Evolutionary conservation across 53 echinoderm and acorn worm genomes (phyloP).

Genomic region (Paracentrotus lividus): DNA sequence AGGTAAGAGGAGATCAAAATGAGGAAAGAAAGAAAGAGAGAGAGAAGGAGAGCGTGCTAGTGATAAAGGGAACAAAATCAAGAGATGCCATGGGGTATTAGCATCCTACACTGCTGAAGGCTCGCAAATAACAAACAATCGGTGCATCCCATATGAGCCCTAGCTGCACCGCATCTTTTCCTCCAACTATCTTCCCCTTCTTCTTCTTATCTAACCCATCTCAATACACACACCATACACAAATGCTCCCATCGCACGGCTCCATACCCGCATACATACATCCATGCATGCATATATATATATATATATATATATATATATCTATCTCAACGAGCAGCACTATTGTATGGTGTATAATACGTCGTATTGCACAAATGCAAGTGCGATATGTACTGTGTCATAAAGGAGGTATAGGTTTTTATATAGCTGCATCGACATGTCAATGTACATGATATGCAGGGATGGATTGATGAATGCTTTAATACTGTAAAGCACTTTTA

Average conservation of each 20-base stretch:
- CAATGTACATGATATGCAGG: neutral
- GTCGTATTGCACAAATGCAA: neutral
- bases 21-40: neutral
- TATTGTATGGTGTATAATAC: neutral
- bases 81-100: constrained; percentile 15
- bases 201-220: neutral
- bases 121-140: constrained; percentile 32
- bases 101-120: neutral
- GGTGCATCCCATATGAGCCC: neutral
- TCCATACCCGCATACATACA: neutral
- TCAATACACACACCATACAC: constrained; percentile 5
- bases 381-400: neutral
- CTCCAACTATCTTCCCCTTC: neutral
- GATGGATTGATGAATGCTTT: neutral
- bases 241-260: neutral
- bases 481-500: no score
- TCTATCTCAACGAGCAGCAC: no score
- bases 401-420: neutral
- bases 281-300: constrained; percentile 14
- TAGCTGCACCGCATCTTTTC: no score
- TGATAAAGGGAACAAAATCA: constrained; percentile 36
- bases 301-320: constrained; percentile 16
- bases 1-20: neutral
- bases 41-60: constrained; percentile 4
- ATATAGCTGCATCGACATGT: neutral